Evolutionary conservation across 2,797 vertebrate genomes (phyloP).

Genomic region (Rhinichthys osculus): DNA sequence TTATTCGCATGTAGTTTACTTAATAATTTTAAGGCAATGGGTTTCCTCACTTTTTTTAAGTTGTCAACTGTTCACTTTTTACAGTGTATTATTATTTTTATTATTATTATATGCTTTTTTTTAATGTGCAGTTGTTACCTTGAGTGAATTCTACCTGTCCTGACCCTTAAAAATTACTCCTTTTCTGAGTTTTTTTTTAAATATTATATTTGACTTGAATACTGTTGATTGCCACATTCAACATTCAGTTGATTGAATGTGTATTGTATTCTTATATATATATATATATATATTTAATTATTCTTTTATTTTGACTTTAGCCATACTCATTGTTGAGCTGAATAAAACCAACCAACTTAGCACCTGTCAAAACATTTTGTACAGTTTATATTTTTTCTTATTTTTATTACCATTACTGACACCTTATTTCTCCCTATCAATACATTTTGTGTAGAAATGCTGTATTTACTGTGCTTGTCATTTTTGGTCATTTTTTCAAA

Average conservation of each 20-base stretch:
- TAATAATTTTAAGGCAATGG: too few relatives aligned
- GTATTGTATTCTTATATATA: too few relatives aligned
- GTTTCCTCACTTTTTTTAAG: too few relatives aligned
- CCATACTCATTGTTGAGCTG: background rate
- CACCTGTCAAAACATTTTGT: background rate
- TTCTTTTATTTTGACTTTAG: background rate
- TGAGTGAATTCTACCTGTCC: background rate
- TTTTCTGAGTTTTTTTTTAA: background rate
- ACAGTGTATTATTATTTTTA: background rate
- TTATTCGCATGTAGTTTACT: too few relatives aligned
- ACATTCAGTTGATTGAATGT: background rate
- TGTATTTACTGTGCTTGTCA: background rate
- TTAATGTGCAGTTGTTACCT: background rate
- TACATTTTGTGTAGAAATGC: background rate
- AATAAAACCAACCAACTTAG: background rate
- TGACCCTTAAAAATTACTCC: background rate
- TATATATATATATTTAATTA: too few relatives aligned
- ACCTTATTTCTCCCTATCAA: background rate
- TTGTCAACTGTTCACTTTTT: too few relatives aligned
- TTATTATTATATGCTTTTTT: background rate
- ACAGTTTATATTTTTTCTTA: background rate
- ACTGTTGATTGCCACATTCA: background rate
- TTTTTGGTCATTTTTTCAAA: background rate
- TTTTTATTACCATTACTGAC: background rate
- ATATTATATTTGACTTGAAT: background rate